These are phyloP conservation scores for Gallinago nigripennis DNA, from an alignment of 2,797 vertebrate species.

Conservation along the genomic window DNA sequence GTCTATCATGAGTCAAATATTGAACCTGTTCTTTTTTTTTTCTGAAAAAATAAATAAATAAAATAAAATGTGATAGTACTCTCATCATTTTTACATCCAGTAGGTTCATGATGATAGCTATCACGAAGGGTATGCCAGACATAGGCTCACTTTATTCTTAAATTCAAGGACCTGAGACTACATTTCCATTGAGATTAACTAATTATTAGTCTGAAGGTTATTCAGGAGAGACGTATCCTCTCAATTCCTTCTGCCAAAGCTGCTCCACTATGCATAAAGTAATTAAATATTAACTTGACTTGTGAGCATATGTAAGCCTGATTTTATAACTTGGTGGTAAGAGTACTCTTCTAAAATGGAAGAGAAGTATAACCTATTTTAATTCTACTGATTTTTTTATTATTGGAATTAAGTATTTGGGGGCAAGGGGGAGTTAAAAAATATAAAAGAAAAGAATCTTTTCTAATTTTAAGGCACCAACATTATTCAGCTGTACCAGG, in stretches of 20 bases:
- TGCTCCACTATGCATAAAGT: neutral
- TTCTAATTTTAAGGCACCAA: neutral
- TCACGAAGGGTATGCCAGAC: neutral
- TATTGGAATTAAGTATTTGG: neutral
- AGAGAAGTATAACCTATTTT: neutral
- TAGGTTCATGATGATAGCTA: accelerated
- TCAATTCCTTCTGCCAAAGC: neutral
- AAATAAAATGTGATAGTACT: accelerated
- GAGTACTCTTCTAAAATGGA: neutral
- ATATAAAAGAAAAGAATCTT: neutral
- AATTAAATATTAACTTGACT: neutral
- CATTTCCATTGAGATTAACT: neutral
- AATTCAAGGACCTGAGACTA: neutral
- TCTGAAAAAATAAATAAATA: neutral
- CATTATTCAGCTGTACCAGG: neutral
- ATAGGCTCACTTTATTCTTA: neutral
- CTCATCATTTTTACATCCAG: neutral
- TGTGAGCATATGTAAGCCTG: neutral
- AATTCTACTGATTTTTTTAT: neutral
- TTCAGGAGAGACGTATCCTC: neutral
- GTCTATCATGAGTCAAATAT: neutral
- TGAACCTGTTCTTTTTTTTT: neutral
- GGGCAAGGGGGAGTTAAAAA: neutral
- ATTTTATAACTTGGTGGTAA: neutral
- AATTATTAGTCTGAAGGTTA: neutral